Base-by-base conservation (phyloP, 2,888 invertebrate genomes). In the Agonum fuliginosum region DNA sequence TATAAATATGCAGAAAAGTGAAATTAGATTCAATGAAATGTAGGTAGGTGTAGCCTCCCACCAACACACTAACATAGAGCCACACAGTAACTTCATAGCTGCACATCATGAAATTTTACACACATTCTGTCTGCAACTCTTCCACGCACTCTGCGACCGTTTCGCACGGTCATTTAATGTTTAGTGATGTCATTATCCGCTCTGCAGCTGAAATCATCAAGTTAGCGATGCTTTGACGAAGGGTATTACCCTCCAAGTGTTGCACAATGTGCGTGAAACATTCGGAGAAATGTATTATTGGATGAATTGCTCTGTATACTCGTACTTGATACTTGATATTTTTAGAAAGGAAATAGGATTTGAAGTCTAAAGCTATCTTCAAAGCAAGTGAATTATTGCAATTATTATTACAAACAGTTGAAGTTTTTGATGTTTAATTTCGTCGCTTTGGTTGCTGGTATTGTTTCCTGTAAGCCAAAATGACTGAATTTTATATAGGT, bases 111-210 rank as follows among this genome's bases (percentile, higher is more conserved):
- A n/a, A n/a, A n/a, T n/a, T n/a, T n/a, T n/a, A n/a, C n/a, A n/a
- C n/a, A n/a, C n/a, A n/a, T n/a, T n/a, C n/a, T n/a, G n/a, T n/a
- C 3, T 46, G 22, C 12, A 43, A 43, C 12, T 69, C 4, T 24
- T 69, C 43, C 10, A 10, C 69, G 22, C 24, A 27, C 12, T 30
- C n/a, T 14, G 69, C 17, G 19, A 46, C n/a, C n/a, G 12, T 37
- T 69, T 69, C 69, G 69, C 69, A 69, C 69, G 69, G 69, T 69
- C 20, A 69, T 69, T 69, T 69, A 67, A 20, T 17, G 10, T 14
- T 67, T 41, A 43, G 22, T 46, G 69, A 69, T 46, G 69, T 43
- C 46, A 58, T 58, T 27, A 58, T 30, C 27, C 46, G 69, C 24
- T 24, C 22, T 22, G 58, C 58, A 62, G 58, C 24, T 37, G 69